Evolutionary conservation across 2,113 vertebrate species (phyloP).

Genomic region (Hiodon tergisus): DNA sequence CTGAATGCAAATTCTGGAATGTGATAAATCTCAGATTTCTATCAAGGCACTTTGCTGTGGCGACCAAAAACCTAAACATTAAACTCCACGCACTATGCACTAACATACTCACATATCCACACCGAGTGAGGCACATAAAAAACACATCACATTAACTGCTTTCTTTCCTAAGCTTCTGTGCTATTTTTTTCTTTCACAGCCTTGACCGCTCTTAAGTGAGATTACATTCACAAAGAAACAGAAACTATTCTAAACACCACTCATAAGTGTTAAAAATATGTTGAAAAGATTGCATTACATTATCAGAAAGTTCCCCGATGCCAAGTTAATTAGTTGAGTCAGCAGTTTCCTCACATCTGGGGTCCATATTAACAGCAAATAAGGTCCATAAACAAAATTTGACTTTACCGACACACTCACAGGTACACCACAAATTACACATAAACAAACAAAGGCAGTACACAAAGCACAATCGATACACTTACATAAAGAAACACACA

Average conservation of each 20-base stretch:
- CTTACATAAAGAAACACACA: neutral
- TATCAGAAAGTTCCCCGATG: constrained; percentile 25
- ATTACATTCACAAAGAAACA: constrained; percentile 50
- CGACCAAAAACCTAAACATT: constrained; percentile 63
- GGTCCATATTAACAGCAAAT: constrained; percentile 7
- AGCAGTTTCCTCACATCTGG: constrained; percentile 40
- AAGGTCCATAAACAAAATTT: constrained; percentile 31
- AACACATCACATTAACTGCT: constrained; percentile 47
- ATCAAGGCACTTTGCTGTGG: constrained; percentile 68
- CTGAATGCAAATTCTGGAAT: constrained; percentile 68
- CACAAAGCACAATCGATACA: neutral
- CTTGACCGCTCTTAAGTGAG: constrained; percentile 57
- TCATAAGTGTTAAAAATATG: constrained; percentile 41
- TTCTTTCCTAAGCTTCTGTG: constrained; percentile 59
- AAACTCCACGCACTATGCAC: constrained; percentile 57
- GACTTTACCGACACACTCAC: constrained; percentile 19
- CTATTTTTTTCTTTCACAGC: constrained; percentile 62
- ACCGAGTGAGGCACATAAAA: constrained; percentile 41
- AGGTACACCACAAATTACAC: constrained; percentile 23
- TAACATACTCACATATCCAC: constrained; percentile 29
- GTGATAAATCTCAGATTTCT: constrained; percentile 71
- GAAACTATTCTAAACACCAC: constrained; percentile 49
- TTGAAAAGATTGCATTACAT: constrained; percentile 28
- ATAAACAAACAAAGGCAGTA: neutral
- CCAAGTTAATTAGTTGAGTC: constrained; percentile 38